Evolutionary conservation across 2,113 vertebrate species (phyloP).

Genomic region (Caranx ignobilis): DNA sequence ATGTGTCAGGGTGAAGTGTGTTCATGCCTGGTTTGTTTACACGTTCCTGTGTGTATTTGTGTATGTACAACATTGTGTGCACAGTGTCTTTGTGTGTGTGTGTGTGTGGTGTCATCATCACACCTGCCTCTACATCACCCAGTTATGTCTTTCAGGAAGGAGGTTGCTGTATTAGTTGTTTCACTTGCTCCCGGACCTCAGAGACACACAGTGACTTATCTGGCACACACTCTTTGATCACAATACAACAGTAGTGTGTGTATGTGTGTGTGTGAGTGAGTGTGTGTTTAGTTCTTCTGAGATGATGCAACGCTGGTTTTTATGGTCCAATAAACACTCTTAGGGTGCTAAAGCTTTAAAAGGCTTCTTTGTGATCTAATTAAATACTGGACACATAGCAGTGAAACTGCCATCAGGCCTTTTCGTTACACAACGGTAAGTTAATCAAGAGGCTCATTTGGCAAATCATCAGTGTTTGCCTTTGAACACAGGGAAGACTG

Average conservation of each 20-base stretch:
- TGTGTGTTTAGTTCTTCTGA: constrained; percentile 46
- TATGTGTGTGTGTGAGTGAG: constrained; percentile 22
- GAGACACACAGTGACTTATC: constrained; percentile 44
- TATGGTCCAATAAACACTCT: constrained; percentile 67
- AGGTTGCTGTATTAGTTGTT: constrained; percentile 28
- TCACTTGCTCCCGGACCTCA: constrained; percentile 30
- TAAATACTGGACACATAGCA: constrained; percentile 68
- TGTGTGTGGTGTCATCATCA: constrained; percentile 36
- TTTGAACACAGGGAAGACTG: constrained; percentile 48
- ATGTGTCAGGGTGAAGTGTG: constrained; percentile 40
- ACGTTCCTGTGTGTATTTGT: constrained; percentile 11
- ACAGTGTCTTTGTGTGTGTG: constrained; percentile 10
- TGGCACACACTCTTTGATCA: constrained; percentile 46
- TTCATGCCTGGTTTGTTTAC: constrained; percentile 45
- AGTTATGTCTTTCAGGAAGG: constrained; percentile 44
- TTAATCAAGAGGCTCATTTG: constrained; percentile 72
- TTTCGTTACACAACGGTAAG: constrained; percentile 67
- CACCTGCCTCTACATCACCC: constrained; percentile 45
- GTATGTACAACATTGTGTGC: constrained; percentile 13
- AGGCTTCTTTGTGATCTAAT: constrained; percentile 75
- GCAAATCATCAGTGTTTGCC: constrained; percentile 57
- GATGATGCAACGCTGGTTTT: constrained; percentile 74
- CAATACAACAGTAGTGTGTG: constrained; percentile 26
- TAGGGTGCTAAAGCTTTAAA: constrained; percentile 59
- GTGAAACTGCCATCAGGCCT: constrained; percentile 72